Base-by-base conservation (phyloP, 1,140 invertebrate species). In the Eurosta solidaginis region DNA sequence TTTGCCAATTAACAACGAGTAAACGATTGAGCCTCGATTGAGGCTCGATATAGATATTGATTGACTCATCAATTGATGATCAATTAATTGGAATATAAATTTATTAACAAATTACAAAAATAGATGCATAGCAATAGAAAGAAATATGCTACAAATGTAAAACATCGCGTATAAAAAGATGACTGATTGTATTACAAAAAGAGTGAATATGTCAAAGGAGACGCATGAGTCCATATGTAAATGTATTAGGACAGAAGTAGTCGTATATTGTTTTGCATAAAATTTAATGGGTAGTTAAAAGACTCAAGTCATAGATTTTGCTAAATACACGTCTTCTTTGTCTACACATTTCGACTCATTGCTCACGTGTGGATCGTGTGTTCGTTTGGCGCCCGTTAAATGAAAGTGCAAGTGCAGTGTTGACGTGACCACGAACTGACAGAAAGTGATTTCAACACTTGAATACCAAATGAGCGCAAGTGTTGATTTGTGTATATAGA, bases 371-470 rank as follows among this genome's bases (percentile, higher is more conserved):
- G 27, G 14, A 29, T n/a, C n/a, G 54, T 17, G 54, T 59, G 29
- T 10, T 22, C 25, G 54, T 2, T 22, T 20, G 54, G 7, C 27
- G 27, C 52, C 52, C 3, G 0, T 7, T 10, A 33, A 59, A 59
- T 59, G 52, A 59, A 59, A 59, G 52, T 33, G 52, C 52, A 59
- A 59, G 52, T 59, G 27, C n/a, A n/a, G n/a, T n/a, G n/a, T n/a
- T 59, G 52, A 59, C 27, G 25, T 59, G 52, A 59, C 52, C 52
- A 59, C 52, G 52, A 59, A 59, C 14, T 29, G 29, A 59, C 52
- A 33, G 29, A 59, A 59, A 59, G 52, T 59, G 25, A 59, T 59
- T 36, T 29, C 52, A 59, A 17, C 52, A 59, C 52, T 59, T 59
- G 2, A 59, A 59, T 59, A 33, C 52, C 5, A 14, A 59, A 59